Evolutionary conservation across 2,113 vertebrate genomes (phyloP).

Genomic region (Isurus oxyrinchus): DNA sequence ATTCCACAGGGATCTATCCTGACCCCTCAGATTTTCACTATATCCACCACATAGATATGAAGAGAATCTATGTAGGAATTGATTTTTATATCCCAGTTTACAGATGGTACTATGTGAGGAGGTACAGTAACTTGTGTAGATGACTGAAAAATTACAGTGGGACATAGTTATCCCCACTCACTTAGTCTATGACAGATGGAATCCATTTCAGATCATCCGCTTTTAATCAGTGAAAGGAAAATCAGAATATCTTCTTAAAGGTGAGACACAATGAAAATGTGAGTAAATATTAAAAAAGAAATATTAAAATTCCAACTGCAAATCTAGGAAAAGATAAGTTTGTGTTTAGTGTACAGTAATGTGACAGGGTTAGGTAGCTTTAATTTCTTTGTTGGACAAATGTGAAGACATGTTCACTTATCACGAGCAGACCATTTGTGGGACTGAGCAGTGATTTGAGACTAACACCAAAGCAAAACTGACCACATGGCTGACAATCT

Average conservation of each 20-base stretch:
- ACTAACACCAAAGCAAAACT: neutral
- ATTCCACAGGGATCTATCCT: neutral
- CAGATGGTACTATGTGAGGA: neutral
- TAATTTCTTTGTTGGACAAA: neutral
- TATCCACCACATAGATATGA: neutral
- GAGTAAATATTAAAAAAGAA: neutral
- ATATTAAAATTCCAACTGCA: neutral
- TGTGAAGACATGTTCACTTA: neutral
- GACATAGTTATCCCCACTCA: neutral
- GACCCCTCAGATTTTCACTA: neutral
- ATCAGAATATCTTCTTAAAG: neutral
- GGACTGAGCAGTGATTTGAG: neutral
- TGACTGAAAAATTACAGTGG: neutral
- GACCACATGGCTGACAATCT: neutral
- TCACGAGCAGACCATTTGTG: neutral
- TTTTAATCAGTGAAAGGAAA: neutral
- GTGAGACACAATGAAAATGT: neutral
- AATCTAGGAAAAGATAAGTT: neutral
- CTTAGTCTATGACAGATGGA: neutral
- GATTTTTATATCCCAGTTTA: neutral
- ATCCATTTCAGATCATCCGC: neutral
- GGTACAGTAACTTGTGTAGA: neutral
- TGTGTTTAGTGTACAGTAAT: neutral
- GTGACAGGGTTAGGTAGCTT: neutral
- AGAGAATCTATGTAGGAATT: neutral